Conservation (phyloP, 2,888 invertebrate species). For the Scrobipalpa costella region DNA sequence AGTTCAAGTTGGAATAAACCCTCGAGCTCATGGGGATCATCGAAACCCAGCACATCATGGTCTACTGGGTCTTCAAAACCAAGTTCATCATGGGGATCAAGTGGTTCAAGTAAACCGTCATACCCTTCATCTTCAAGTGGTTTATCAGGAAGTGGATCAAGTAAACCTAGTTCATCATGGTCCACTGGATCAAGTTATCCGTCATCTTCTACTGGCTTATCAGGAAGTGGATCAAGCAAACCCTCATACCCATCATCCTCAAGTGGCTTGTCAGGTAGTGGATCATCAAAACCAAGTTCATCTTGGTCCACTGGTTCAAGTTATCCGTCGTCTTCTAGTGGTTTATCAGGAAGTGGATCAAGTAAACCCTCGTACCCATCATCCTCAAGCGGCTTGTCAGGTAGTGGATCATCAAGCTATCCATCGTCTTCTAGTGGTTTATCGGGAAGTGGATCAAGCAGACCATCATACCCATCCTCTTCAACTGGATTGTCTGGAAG, state of each 20-base stretch:
- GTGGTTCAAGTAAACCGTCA: slow-evolving; percentile 24
- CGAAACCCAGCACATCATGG: no score
- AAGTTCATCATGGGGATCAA: slow-evolving; percentile 31
- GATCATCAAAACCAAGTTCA: slow-evolving; percentile 27
- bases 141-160: slow-evolving; percentile 35
- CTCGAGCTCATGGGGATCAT: no score
- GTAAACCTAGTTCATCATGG: slow-evolving; percentile 30
- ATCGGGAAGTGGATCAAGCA: slow-evolving; percentile 33
- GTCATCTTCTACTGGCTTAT: slow-evolving; percentile 36
- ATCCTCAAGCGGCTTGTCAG: slow-evolving; percentile 8
- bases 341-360: slow-evolving; percentile 35
- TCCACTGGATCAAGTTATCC: slow-evolving; percentile 32
- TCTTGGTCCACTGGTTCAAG: no score
- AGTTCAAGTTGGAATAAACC: slow-evolving; percentile 15
- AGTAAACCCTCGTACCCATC: neutral
- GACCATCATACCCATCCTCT: no score
- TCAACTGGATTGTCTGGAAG: no score
- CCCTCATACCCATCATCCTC: slow-evolving; percentile 32
- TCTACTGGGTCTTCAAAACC: slow-evolving; percentile 21
- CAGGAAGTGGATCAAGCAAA: slow-evolving; percentile 34
- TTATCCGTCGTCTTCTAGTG: slow-evolving; percentile 33
- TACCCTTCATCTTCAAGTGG: slow-evolving; percentile 37
- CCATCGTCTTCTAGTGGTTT: slow-evolving; percentile 37
- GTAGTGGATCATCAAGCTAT: slow-evolving; percentile 29
- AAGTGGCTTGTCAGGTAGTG: slow-evolving; percentile 35